Evolutionary conservation across 2,797 vertebrate genomes (phyloP).

Genomic region (Ctenopoma multispine): DNA sequence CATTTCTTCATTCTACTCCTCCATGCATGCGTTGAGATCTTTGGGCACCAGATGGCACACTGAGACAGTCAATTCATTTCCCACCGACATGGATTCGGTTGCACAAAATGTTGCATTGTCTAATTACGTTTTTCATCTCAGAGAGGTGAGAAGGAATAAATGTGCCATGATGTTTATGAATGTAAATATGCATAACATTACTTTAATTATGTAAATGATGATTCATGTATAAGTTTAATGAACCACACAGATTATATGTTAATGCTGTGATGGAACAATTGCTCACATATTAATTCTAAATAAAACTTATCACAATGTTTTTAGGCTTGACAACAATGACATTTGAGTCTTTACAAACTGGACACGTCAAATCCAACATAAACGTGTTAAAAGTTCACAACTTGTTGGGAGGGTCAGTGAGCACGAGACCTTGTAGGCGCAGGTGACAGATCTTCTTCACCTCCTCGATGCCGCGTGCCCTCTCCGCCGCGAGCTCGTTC

Average conservation of each 20-base stretch:
- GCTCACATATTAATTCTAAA: slow-evolving; percentile 32
- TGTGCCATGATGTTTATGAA: slow-evolving; percentile 6
- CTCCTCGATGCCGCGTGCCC: slow-evolving; percentile 81
- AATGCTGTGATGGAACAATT: not conserved
- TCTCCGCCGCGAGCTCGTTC: slow-evolving; percentile 73
- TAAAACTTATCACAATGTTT: slow-evolving; percentile 27
- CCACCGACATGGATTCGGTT: not conserved
- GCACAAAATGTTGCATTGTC: not conserved
- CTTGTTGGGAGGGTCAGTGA: slow-evolving; percentile 38
- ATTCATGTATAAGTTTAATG: slow-evolving; percentile 24
- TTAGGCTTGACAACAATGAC: not conserved
- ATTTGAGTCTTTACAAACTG: not conserved
- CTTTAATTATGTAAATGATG: slow-evolving; percentile 1
- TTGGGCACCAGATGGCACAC: slow-evolving; percentile 22
- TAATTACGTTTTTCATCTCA: slow-evolving; percentile 3
- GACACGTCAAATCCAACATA: not conserved
- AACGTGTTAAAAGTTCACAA: slow-evolving; percentile 29
- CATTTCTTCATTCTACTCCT: slow-evolving; percentile 2
- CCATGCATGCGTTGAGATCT: slow-evolving; percentile 1
- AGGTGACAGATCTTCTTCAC: slow-evolving; percentile 87
- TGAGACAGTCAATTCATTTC: not conserved
- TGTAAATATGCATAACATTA: slow-evolving; percentile 26
- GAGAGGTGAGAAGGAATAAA: slow-evolving; percentile 4
- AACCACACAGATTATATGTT: slow-evolving; percentile 3
- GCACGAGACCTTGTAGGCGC: slow-evolving; percentile 78